Percentiles rank a stretch among this genome's conserved stretches.
phyloP scores from a whole-genome alignment of 1,140 invertebrate genomes.

The Tribolium madens region DNA sequence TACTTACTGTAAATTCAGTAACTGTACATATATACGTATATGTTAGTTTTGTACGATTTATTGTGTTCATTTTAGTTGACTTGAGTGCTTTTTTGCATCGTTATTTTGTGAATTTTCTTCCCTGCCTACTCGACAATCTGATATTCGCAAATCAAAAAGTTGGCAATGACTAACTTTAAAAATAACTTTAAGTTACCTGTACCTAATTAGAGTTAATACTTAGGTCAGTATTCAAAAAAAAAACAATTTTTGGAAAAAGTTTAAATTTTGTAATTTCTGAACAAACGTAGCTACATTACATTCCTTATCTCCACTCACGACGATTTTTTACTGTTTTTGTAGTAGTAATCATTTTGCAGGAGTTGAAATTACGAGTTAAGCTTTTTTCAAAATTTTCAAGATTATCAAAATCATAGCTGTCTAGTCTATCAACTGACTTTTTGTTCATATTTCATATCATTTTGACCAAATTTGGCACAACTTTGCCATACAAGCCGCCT shows the following conservation, averaged over 20 bases:
- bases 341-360: background rate
- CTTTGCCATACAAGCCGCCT: background rate
- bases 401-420: conserved; percentile 30
- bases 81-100: background rate
- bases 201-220: background rate
- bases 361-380: background rate
- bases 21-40: conserved; percentile 12
- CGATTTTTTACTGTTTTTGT: background rate
- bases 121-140: conserved; percentile 17
- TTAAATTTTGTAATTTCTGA: background rate
- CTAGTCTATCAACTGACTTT: conserved; percentile 16
- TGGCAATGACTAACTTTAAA: conserved; percentile 7
- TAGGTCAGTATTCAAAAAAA: background rate
- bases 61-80: conserved; percentile 16
- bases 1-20: conserved; percentile 4
- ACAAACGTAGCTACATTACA: background rate
- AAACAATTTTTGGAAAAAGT: background rate
- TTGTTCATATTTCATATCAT: background rate
- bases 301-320: background rate
- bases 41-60: background rate
- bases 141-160: conserved; percentile 11
- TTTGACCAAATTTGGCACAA: background rate
- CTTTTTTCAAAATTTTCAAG: conserved; percentile 13
- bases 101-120: background rate
- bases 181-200: conserved; percentile 26